Base-by-base conservation (phyloP, 1,140 invertebrate species). In the Luehdorfia chinensis region DNA sequence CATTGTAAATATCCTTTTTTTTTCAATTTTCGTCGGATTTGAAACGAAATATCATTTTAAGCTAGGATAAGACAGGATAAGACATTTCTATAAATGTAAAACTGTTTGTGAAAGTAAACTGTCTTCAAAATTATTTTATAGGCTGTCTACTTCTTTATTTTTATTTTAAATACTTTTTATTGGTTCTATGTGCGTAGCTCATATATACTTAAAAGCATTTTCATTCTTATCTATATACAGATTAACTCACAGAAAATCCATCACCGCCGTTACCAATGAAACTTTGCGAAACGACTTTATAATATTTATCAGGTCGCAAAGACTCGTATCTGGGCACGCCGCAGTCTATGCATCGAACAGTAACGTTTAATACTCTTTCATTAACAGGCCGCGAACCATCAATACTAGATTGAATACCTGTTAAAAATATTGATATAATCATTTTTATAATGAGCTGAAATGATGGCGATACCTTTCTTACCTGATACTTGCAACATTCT, bases 261-360 rank as follows among this genome's bases (percentile, higher is more conserved):
- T 94, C 93, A 1, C 93, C 93, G 1, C 93, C 93, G 1, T 67
- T 64, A 0, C 89, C 84, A 4, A 95, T 59, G 64, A 92, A 94
- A 15, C 84, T 86, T 6, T 86, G 75, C 8, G 91, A 76, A 0
- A 90, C 84, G 0, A 94, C 63, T 28, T 86, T 88, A 66, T 95
- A 95, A 37, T 86, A 83, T 55, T 88, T 72, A 5, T 88, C 75
- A 1, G 65, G 14, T 11, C 84, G 61, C 6, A 92, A 50, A 0
- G 87, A 58, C 41, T 91, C 88, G 54, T 91, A 94, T 13, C 48
- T 61, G 0, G 94, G 94, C 6, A 92, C 75, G 1, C 88, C 68
- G 62, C 94, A 95, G 4, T 88, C 75, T 6, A 87, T 84, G 58
- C 94, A 94, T 6, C 91, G 88, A 0, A 89, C 84, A 12, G 86